These are phyloP conservation scores for Xiphias gladius DNA, from an alignment of 2,113 vertebrate genomes.

Conservation along the genomic window DNA sequence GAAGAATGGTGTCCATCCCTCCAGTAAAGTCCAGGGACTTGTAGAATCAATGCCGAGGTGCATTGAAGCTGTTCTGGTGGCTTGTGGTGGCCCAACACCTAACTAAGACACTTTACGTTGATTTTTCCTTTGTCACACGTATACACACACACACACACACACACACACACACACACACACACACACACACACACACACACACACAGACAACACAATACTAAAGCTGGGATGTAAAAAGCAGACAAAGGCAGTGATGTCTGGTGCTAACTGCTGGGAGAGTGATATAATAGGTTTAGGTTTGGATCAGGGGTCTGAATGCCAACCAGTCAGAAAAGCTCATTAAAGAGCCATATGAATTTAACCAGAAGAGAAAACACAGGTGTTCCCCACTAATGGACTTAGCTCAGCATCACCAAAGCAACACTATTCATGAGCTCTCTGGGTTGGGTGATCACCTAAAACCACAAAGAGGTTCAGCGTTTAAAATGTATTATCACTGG, in stretches of 20 bases:
- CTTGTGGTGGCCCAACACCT: too few species aligned
- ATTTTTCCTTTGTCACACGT: too few species aligned
- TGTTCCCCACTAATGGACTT: slow-evolving; percentile 78
- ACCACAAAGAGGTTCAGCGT: neutral
- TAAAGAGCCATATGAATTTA: slow-evolving; percentile 77
- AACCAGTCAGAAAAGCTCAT: slow-evolving; percentile 82
- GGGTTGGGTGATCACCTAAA: neutral
- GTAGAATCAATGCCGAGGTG: too few species aligned
- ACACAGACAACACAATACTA: neutral
- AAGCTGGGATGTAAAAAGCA: slow-evolving; percentile 35
- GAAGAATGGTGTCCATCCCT: too few species aligned
- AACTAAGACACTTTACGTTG: too few species aligned
- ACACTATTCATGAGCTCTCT: slow-evolving; percentile 64
- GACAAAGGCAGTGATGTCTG: slow-evolving; percentile 50
- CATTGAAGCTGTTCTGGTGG: too few species aligned
- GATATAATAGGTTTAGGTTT: slow-evolving; percentile 79
- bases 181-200: neutral
- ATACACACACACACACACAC: too few species aligned
- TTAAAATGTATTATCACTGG: neutral
- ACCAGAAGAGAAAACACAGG: slow-evolving; percentile 76
- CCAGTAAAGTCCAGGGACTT: too few species aligned
- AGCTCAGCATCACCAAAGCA: slow-evolving; percentile 67
- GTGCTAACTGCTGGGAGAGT: slow-evolving; percentile 39
- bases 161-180: too few species aligned
- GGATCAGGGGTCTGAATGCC: slow-evolving; percentile 52